Conservation (phyloP, 2,888 invertebrate genomes). For the Scaptomyza flava region DNA sequence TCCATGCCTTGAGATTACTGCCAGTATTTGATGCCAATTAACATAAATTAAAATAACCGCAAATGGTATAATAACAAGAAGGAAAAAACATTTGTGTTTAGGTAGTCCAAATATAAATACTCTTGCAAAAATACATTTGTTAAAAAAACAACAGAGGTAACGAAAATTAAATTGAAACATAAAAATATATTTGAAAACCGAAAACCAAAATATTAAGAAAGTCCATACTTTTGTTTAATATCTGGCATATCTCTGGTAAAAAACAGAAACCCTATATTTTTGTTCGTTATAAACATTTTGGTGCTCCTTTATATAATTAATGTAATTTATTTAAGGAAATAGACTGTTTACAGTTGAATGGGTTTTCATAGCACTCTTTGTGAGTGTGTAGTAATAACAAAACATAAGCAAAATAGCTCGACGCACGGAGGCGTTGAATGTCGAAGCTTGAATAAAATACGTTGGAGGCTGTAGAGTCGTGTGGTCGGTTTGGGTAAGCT, state of each 20-base stretch:
- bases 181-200: no score
- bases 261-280: no score
- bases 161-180: no score
- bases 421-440: constrained; percentile 69
- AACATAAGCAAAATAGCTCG: constrained; percentile 41
- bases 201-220: no score
- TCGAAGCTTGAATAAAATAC: constrained; percentile 34
- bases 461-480: constrained; percentile 25
- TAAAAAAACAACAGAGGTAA: background rate
- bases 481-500: constrained; percentile 45
- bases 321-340: background rate
- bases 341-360: no score
- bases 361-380: background rate
- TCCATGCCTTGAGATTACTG: constrained; percentile 76
- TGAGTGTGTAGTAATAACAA: constrained; percentile 5
- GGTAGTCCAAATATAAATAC: constrained; percentile 15
- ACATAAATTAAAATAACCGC: constrained; percentile 61
- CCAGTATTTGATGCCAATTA: constrained; percentile 77
- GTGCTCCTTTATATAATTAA: background rate
- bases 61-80: constrained; percentile 9
- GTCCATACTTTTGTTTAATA: no score
- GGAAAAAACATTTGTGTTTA: background rate
- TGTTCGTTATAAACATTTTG: no score
- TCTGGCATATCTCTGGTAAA: no score
- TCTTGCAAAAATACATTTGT: constrained; percentile 1